Evolutionary conservation across 2,113 vertebrate species (phyloP).

Genomic region (Peromyscus polionotus): DNA sequence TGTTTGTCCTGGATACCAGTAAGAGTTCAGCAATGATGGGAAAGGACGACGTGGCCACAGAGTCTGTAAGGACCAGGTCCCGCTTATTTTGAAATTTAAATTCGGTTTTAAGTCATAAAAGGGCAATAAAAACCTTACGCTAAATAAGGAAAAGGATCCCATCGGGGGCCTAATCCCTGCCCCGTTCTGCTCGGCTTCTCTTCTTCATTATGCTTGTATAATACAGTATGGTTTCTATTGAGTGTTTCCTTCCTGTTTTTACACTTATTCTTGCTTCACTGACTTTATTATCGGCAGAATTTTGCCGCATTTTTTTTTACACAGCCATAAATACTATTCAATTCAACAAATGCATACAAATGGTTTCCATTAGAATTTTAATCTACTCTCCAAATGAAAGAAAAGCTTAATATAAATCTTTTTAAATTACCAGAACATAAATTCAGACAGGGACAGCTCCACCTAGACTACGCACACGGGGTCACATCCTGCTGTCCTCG

Average conservation of each 20-base stretch:
- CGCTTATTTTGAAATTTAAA: conserved; percentile 69
- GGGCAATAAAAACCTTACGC: conserved; percentile 73
- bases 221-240: conserved; percentile 75
- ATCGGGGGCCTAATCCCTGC: conserved; percentile 69
- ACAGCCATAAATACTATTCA: conserved; percentile 88
- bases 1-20: not conserved
- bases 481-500: conserved; percentile 86
- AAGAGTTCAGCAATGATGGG: not conserved
- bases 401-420: conserved; percentile 89
- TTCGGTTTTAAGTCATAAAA: conserved; percentile 75
- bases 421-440: conserved; percentile 89
- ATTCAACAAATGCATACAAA: conserved; percentile 89
- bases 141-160: conserved; percentile 72
- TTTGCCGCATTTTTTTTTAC: conserved; percentile 83
- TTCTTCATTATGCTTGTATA: conserved; percentile 81
- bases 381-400: conserved; percentile 89
- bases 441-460: conserved; percentile 86
- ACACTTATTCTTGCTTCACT: conserved; percentile 83
- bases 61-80: not conserved
- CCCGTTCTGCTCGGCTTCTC: conserved; percentile 75
- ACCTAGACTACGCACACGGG: conserved; percentile 80
- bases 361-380: conserved; percentile 90
- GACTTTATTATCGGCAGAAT: conserved; percentile 84
- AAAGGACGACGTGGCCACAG: not conserved
- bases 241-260: conserved; percentile 82